Base-by-base conservation (phyloP, 1,140 invertebrate species). In the Drosophila dunni region DNA sequence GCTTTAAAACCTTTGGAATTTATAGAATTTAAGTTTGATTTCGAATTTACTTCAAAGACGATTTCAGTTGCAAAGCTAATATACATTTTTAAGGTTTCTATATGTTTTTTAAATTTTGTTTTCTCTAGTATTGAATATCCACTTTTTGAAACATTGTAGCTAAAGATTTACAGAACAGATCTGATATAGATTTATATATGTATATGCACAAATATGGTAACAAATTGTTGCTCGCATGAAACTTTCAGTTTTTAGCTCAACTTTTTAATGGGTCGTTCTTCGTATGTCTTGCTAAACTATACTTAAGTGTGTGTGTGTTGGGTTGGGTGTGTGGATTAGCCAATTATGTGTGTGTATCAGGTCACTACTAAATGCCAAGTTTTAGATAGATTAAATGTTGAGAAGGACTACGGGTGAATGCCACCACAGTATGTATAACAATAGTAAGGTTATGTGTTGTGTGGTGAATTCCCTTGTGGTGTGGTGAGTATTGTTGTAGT, bases 141-240 rank as follows among this genome's bases (percentile, higher is more conserved):
- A 20, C 17, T 2, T 20, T 20, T 20, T 20, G 17, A 20, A 20
- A 20, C 1, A 20, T 2, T 20, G 17, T 20, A 20, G 17, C 34
- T 36, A 10, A 11, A 40, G 8, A 40, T 40, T 48, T 20, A 8
- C 2, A 15, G 10, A 13, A 20, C 46, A 48, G 46, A 17, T 11
- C n/a, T 48, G 46, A 11, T 56, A 24, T 10, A 29, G 24, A 5
- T 29, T 17, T 54, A 38, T 38, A 10, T 54, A 20, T 17, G 7
- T 46, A 33, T 57, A 29, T 38, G 29, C 2, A 57, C 8, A 57
- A 44, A 42, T 70, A 67, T 8, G 15, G 13, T 29, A 29, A 29
- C 46, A 71, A 79, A 71, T 79, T 83, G 71, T 69, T 83, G 76
- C 78, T 81, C 78, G 75, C 40, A 78, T 85, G 78, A 85, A 13